Evolutionary conservation across 2,113 vertebrate species (phyloP).

Genomic region (Cricetomys ansorgei): DNA sequence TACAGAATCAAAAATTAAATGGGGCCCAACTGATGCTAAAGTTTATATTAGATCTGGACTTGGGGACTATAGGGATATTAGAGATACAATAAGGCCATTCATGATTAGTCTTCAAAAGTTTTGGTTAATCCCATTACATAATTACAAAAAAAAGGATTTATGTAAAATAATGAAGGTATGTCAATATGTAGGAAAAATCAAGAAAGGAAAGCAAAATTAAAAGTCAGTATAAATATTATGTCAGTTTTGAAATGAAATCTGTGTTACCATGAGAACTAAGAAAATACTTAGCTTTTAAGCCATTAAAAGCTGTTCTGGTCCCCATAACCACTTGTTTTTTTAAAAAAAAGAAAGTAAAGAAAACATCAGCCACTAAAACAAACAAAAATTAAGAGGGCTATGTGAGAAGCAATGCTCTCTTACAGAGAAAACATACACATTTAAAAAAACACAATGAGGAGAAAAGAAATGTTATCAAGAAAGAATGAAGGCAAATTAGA

Average conservation of each 20-base stretch:
- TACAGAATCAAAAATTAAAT: conserved; percentile 16
- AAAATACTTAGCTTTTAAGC: conserved; percentile 36
- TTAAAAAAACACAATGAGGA: background rate
- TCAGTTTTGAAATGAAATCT: conserved; percentile 61
- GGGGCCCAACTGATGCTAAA: background rate
- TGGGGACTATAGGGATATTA: conserved; percentile 38
- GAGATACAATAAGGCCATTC: conserved; percentile 22
- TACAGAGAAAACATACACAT: background rate
- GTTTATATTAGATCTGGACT: conserved; percentile 43
- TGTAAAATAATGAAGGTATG: conserved; percentile 41
- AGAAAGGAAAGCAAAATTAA: conserved; percentile 49
- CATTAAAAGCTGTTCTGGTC: conserved; percentile 31
- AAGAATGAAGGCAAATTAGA: conserved; percentile 54
- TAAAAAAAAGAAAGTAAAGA: background rate
- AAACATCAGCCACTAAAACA: background rate
- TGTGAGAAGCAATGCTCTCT: background rate
- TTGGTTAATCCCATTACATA: conserved; percentile 4
- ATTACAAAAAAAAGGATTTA: conserved; percentile 49
- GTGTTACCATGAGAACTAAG: background rate
- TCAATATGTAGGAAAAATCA: conserved; percentile 47
- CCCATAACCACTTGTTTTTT: background rate
- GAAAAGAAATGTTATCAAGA: conserved; percentile 52
- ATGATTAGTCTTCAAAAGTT: conserved; percentile 53
- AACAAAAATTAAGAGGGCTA: conserved; percentile 11
- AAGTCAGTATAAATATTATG: conserved; percentile 58